Evolutionary conservation across 2,888 invertebrate genomes (phyloP).

Genomic region (Stenchaetothrips biformis): DNA sequence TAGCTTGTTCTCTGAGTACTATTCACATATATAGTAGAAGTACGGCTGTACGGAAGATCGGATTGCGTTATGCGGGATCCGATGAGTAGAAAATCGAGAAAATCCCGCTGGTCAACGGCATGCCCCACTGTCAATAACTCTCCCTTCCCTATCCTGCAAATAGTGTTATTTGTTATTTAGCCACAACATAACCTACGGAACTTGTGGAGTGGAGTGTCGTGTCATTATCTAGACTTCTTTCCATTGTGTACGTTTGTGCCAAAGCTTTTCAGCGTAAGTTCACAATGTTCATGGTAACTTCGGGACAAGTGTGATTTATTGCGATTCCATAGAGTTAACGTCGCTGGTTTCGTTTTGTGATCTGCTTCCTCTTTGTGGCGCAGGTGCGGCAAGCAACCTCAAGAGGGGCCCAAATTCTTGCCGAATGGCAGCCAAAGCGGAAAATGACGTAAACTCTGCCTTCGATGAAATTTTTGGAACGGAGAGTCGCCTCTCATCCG

Average conservation of each 20-base stretch:
- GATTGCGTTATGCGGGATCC: background rate
- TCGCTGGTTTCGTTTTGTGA: background rate
- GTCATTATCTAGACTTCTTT: too few relatives aligned
- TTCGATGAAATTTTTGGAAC: slow-evolving; percentile 65
- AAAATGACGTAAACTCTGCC: slow-evolving; percentile 66
- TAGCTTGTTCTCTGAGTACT: background rate
- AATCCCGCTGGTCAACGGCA: too few relatives aligned
- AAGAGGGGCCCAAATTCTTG: background rate
- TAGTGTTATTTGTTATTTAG: background rate
- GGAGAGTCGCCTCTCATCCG: slow-evolving; percentile 60
- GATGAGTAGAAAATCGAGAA: too few relatives aligned
- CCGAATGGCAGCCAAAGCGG: slow-evolving; percentile 36
- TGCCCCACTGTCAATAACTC: background rate
- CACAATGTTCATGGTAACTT: too few relatives aligned
- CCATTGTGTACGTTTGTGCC: too few relatives aligned
- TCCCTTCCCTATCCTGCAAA: background rate
- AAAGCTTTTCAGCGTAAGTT: background rate
- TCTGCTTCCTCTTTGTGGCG: background rate
- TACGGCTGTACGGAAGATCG: background rate
- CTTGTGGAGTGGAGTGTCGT: too few relatives aligned
- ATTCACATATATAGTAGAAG: background rate
- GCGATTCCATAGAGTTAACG: background rate
- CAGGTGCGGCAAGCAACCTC: background rate
- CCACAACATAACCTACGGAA: too few relatives aligned
- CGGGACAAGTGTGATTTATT: background rate